Evolutionary conservation across 2,888 invertebrate genomes (phyloP), one percentile per base, ranked within the genome.

Genomic region (Encarsia formosa): DNA sequence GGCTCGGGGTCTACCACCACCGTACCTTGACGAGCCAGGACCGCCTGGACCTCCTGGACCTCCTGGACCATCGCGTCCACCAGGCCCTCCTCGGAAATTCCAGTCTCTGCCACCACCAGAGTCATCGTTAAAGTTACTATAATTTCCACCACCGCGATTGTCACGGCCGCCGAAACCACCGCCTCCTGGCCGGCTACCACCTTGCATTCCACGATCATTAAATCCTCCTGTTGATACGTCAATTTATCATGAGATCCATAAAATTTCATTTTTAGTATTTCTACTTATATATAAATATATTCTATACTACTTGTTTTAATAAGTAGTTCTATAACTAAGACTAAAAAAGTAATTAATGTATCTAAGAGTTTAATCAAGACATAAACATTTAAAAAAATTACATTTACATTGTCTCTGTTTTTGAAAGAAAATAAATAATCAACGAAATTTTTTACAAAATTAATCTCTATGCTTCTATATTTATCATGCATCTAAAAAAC

Each of bases 1-100:
- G 19, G 52, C 57, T 4, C 60, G 58, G 4, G 74, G 75, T 52
- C 75, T 70, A 59, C 73, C 74, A 47, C 53, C 52, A 29, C 57
- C 44, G 5, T 51, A 54, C 20, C 34, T 54, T 1, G 61, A 52
- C 11, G 50, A 26, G 9, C 54, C 70, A 65, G 46, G 43, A 1
- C 44, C 46, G 45, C 59, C 65, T 49, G 57, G 52, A 29, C 52
- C 59, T 19, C 63, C 66, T 50, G 59, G 15, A 60, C 64, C 63
- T 13, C 63, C 63, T 38, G 65, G 59, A 49, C 59, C 59, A 49
- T 58, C 64, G 49, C 58, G 54, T 26, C 49, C 58, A 18, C 61
- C 67, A 51, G 45, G 15, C 16, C 63, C 63, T 22, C 42, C 44
- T n/a, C 69, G 39, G 69, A 65, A 32, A 69, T 70, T 54, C 71